These are phyloP conservation scores for Apamea anceps DNA, from an alignment of 2,888 invertebrate species.

Conservation along the genomic window DNA sequence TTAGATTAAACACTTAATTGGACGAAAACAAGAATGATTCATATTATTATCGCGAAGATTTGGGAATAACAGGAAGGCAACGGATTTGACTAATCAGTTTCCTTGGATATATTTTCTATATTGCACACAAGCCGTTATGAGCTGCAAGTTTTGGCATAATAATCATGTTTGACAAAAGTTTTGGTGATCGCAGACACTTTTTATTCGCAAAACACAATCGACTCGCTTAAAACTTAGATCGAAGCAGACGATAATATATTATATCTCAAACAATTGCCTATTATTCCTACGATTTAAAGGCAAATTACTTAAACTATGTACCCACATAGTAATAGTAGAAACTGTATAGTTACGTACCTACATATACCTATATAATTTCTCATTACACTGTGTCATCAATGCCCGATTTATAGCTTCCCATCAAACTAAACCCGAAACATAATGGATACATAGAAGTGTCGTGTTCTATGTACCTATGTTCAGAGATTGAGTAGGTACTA, in stretches of 20 bases:
- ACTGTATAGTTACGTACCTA: not conserved
- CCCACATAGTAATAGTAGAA: too few species aligned
- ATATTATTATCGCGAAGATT: slow-evolving; percentile 43
- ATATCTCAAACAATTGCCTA: not conserved
- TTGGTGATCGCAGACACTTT: not conserved
- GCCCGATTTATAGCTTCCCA: slow-evolving; percentile 5
- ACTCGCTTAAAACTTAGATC: too few species aligned
- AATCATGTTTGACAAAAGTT: not conserved
- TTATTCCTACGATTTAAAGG: not conserved
- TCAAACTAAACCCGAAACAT: slow-evolving; percentile 14
- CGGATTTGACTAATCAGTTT: slow-evolving; percentile 7
- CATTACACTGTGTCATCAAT: slow-evolving; percentile 17
- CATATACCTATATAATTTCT: slow-evolving; percentile 9
- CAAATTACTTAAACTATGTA: not conserved
- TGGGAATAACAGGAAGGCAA: slow-evolving; percentile 20
- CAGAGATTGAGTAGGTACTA: slow-evolving; percentile 33
- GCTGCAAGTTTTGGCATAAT: not conserved
- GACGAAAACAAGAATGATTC: slow-evolving; percentile 56
- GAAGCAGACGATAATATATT: not conserved
- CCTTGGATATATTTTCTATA: not conserved
- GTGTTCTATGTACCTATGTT: not conserved
- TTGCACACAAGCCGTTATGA: not conserved
- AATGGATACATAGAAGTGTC: slow-evolving; percentile 3
- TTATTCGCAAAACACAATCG: not conserved
- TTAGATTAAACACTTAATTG: slow-evolving; percentile 40